These are phyloP conservation scores for Scatophagus argus DNA, from an alignment of 2,113 vertebrate genomes.

Conservation along the genomic window DNA sequence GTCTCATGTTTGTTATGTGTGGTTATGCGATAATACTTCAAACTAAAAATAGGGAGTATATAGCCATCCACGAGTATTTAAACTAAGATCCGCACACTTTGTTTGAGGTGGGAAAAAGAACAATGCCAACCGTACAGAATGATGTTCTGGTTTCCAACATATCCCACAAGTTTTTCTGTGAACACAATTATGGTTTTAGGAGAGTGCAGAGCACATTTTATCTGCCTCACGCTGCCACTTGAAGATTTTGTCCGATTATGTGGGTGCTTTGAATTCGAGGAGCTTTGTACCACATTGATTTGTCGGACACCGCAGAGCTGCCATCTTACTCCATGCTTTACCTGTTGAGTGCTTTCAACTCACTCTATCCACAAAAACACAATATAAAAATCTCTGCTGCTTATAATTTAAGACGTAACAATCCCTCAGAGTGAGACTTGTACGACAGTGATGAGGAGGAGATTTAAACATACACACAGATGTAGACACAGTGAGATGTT, in stretches of 20 bases:
- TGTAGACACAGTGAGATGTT: conserved; percentile 46
- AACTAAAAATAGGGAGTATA: background rate
- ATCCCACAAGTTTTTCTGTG: background rate
- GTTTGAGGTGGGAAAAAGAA: background rate
- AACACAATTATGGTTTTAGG: background rate
- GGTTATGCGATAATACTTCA: background rate
- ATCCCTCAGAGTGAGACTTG: background rate
- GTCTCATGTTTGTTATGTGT: no score
- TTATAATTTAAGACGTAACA: background rate
- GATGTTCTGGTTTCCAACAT: background rate
- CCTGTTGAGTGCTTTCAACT: background rate
- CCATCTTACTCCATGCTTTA: background rate
- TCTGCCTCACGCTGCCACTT: background rate
- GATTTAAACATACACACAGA: conserved; percentile 16
- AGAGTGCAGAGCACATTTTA: background rate
- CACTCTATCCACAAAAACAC: background rate
- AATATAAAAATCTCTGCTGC: background rate
- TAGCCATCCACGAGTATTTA: background rate
- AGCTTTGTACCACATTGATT: background rate
- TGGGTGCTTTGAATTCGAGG: background rate
- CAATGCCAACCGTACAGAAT: background rate
- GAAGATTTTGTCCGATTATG: background rate
- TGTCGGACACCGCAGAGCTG: background rate
- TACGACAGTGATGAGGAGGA: background rate
- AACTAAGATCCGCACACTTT: background rate